Evolutionary conservation across 2,797 vertebrate genomes (phyloP).

Genomic region (Taeniopygia guttata): DNA sequence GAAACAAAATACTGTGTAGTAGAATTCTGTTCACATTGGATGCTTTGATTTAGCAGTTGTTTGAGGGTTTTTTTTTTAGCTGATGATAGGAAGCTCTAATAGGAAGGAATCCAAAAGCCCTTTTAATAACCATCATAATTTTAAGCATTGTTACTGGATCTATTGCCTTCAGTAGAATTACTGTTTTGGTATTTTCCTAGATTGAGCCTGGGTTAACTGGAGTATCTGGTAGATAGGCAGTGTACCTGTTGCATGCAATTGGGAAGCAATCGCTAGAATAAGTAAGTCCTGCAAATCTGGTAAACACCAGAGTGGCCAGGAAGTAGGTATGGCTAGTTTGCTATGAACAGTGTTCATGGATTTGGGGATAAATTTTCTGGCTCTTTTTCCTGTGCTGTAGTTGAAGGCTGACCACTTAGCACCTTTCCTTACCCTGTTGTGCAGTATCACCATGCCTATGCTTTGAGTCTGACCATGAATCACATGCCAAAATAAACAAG

Average conservation of each 20-base stretch:
- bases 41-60: constrained; percentile 10
- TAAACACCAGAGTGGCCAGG: neutral
- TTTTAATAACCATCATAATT: neutral
- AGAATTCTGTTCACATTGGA: neutral
- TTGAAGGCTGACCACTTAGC: neutral
- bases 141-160: neutral
- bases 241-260: neutral
- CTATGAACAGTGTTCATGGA: neutral
- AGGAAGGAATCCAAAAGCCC: neutral
- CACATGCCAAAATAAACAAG: neutral
- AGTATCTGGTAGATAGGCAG: neutral
- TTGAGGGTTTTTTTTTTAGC: neutral
- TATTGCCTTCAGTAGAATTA: neutral
- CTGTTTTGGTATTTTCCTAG: neutral
- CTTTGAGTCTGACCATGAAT: neutral
- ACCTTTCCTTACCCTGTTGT: neutral
- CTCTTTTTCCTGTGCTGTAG: neutral
- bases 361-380: neutral
- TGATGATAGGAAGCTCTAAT: neutral
- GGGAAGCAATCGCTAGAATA: neutral
- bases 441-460: neutral
- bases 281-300: neutral
- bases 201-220: neutral
- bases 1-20: constrained; percentile 18
- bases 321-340: neutral